A percentile compares a stretch with the other conserved stretches of the same genome.
phyloP scores from a whole-genome alignment of 2,888 invertebrate species.

The Dolomedes plantarius region DNA sequence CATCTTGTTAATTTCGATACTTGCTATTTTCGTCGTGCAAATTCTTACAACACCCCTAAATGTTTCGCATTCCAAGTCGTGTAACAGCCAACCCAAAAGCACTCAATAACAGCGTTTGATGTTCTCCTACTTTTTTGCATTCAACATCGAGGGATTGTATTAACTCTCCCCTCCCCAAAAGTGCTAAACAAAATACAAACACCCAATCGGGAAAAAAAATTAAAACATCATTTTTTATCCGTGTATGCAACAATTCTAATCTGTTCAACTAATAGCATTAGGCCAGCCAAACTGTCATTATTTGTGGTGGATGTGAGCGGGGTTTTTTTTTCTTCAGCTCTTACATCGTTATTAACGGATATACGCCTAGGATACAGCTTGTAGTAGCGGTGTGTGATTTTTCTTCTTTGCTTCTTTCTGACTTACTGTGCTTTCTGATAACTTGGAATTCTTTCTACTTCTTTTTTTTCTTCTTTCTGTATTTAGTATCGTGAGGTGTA shows the following conservation, averaged over 20 bases:
- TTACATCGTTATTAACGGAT: slow-evolving; percentile 62
- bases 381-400: slow-evolving; percentile 21
- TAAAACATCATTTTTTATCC: neutral
- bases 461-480: slow-evolving; percentile 16
- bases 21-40: neutral
- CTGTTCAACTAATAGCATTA: slow-evolving; percentile 32
- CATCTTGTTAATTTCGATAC: neutral
- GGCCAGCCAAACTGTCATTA: slow-evolving; percentile 38
- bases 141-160: neutral
- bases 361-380: slow-evolving; percentile 10
- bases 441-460: slow-evolving; percentile 19
- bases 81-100: slow-evolving; percentile 9
- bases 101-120: neutral
- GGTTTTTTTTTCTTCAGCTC: slow-evolving; percentile 22
- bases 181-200: neutral
- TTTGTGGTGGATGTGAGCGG: neutral
- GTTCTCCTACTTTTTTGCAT: neutral
- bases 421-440: slow-evolving; percentile 26
- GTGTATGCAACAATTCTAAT: neutral
- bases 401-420: neutral
- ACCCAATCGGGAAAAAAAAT: neutral
- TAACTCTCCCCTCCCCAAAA: neutral
- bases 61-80: neutral
- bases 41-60: neutral
- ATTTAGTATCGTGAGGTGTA: neutral